phyloP scores from a whole-genome alignment of 2,797 vertebrate genomes.

The Cephalopachus bancanus region DNA sequence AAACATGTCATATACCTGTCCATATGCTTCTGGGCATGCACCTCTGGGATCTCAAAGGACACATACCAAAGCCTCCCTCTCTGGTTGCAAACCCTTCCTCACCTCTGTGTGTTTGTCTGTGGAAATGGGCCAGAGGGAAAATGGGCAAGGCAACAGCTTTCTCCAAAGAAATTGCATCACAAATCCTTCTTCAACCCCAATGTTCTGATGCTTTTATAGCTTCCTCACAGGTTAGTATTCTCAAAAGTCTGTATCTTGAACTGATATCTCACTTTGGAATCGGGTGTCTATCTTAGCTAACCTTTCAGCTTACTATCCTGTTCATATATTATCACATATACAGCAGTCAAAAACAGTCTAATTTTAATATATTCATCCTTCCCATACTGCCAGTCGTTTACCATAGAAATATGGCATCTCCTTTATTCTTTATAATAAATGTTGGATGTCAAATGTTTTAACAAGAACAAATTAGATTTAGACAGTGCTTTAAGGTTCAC shows the following conservation, averaged over 20 bases:
- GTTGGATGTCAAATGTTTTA: conserved; percentile 1
- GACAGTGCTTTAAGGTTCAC: background rate
- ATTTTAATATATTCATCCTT: background rate
- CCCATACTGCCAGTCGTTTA: background rate
- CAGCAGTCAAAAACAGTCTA: background rate
- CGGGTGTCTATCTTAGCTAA: background rate
- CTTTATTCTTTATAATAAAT: background rate
- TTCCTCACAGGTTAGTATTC: background rate
- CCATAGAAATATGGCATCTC: background rate
- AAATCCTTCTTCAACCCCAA: background rate
- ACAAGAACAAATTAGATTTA: conserved; percentile 26
- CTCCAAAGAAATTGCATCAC: background rate
- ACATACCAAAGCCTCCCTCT: background rate
- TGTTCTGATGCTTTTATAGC: background rate
- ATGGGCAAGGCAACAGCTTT: background rate
- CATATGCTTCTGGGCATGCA: background rate
- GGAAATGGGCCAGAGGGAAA: background rate
- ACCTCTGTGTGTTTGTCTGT: background rate
- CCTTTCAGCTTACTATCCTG: background rate
- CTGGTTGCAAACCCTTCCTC: background rate
- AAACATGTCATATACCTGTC: background rate
- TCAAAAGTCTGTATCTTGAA: background rate
- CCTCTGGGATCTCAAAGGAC: background rate
- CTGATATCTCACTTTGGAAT: conserved; percentile 4
- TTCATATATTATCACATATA: background rate